Evolutionary conservation across 2,113 vertebrate species (phyloP).

Genomic region (Trichechus manatus): DNA sequence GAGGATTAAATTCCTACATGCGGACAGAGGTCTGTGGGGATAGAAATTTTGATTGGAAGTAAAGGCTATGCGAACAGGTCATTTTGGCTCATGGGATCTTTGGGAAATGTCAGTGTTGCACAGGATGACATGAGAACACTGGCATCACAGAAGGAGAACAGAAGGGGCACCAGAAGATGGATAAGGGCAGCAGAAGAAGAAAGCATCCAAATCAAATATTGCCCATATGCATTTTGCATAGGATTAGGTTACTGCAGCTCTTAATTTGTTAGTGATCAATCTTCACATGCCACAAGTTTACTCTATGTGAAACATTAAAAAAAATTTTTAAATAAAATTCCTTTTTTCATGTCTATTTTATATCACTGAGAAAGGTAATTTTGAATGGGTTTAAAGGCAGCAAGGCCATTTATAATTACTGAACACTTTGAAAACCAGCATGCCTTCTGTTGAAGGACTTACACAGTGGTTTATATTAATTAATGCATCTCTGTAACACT

Average conservation of each 20-base stretch:
- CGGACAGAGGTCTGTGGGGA: background rate
- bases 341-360: background rate
- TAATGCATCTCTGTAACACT: background rate
- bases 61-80: slow-evolving; percentile 12
- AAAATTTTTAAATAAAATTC: background rate
- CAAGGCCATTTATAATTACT: background rate
- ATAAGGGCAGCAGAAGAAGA: background rate
- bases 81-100: background rate
- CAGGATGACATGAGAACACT: background rate
- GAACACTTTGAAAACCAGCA: background rate
- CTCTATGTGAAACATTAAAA: background rate
- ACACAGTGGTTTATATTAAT: background rate
- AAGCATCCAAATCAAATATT: background rate
- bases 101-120: background rate
- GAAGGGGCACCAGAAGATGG: background rate
- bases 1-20: background rate
- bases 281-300: background rate
- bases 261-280: background rate
- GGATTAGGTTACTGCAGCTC: background rate
- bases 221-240: background rate
- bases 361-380: background rate
- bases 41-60: background rate
- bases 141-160: background rate
- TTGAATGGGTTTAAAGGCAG: background rate
- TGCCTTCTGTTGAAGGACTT: background rate